Base-by-base conservation (phyloP, 2,113 vertebrate species). In the Piprites chloris region DNA sequence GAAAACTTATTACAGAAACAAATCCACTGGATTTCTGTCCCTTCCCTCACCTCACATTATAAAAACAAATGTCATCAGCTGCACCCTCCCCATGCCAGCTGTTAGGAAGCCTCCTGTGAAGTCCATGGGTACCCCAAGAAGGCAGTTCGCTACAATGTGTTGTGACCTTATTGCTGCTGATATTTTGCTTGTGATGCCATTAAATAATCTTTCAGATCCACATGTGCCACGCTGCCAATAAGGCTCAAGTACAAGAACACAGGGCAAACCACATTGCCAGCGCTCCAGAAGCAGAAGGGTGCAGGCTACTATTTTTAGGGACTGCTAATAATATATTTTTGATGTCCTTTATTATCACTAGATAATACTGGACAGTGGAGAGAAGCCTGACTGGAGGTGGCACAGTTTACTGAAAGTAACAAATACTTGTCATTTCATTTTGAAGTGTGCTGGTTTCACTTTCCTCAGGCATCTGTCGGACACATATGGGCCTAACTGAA, bases 111-210 rank as follows among this genome's bases (percentile, higher is more conserved):
- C 46, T 75, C 28, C 23, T 24, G 6, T 21, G 41, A 66, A 77
- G 37, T 4, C 37, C 62, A 37, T 0, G 3, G 7, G 24, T 23
- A 82, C 7, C 30, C 42, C 35, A 46, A 78, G 20, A 21, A 59
- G 41, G 72, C 18, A 88, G n/a, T 2, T 2, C 7, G 44, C 63
- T 19, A 3, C 2, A 65, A 14, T 19, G 32, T 77, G 56, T 33
- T 84, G 33, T 49, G 72, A 91, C 41, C 62, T 94, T 50, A 90
- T 1, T 26, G 56, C 53, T 85, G 76, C 46, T 79, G 73, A 80
- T 69, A 65, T 67, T 78, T 33, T 6, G 74, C 95, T 89, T 96
- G 63, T 96, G 95, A 96, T 68, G 71, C 61, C 90, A 84, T 30
- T 37, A 68, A 62, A 79, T 12, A 49, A 62, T 20, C n/a, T 58